These are phyloP conservation scores for Cephalopterus ornatus DNA, from an alignment of 2,113 vertebrate genomes.

Conservation along the genomic window DNA sequence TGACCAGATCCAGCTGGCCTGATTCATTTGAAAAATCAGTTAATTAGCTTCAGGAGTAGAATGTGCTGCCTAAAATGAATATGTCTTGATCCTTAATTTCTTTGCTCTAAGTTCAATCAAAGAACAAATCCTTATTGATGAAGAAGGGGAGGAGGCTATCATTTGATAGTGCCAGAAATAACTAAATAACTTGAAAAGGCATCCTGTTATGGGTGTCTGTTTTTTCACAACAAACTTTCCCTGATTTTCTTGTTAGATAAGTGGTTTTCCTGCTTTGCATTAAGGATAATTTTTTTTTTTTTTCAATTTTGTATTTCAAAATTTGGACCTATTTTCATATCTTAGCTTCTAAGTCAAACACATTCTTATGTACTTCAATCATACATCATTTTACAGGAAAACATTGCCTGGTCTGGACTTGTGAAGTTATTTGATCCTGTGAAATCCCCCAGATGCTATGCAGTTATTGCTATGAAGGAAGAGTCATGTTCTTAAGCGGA, in stretches of 20 bases:
- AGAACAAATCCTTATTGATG: background rate
- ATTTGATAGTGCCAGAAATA: background rate
- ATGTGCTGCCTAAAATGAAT: background rate
- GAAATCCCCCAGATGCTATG: constrained; percentile 93
- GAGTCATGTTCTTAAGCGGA: constrained; percentile 21
- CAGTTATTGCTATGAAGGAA: constrained; percentile 86
- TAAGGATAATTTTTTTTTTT: background rate
- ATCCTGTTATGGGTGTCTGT: background rate
- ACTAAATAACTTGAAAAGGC: background rate
- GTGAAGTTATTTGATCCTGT: constrained; percentile 95
- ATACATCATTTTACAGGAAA: constrained; percentile 77
- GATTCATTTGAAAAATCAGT: background rate
- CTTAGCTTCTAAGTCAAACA: constrained; percentile 13
- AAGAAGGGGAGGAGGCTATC: background rate
- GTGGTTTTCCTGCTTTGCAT: background rate
- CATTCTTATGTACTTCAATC: constrained; percentile 36
- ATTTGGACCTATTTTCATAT: background rate
- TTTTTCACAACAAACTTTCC: background rate
- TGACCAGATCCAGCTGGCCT: background rate
- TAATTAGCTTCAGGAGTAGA: constrained; percentile 16
- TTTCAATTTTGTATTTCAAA: constrained; percentile 18
- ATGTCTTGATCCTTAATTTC: background rate
- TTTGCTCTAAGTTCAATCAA: background rate
- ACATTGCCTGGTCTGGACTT: constrained; percentile 81
- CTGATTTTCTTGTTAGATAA: background rate